Evolutionary conservation across 1,140 invertebrate species (phyloP), one percentile per base, ranked within the genome.

Genomic region (Brachionus koreanus): DNA sequence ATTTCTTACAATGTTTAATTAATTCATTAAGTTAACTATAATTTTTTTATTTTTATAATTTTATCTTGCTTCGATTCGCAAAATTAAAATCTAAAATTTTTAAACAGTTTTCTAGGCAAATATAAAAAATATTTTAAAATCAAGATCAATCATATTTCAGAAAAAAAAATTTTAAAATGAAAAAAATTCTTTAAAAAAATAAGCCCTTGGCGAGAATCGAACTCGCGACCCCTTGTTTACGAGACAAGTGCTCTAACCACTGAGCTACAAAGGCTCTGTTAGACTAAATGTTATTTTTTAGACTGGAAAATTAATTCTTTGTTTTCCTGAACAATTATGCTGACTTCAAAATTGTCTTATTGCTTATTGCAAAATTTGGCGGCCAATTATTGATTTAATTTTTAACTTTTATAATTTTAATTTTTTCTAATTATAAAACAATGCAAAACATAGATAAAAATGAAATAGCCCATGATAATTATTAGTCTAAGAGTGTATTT

Each of bases 171-270:
- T 29, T 29, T 29, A 2, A 29, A 29, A 29, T 29, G 29, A 29
- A 29, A 29, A 29, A 29, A 29, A 29, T 2, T 10, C 37, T 10
- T 4, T 2, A 52, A 82, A 82, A 82, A 82, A 39, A 43, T 33
- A 42, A 85, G 85, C 85, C 85, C 85, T 85, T 85, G 85, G 85
- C 84, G 93, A 93, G 93, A 92, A 92, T 93, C 92, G 93, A 93
- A 93, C 93, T 93, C 93, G 92, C 92, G 93, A 94, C 93, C 93
- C 92, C 92, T 93, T 92, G 93, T 93, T 94, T 94, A 93, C 93
- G 92, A 94, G 93, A 93, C 93, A 92, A 93, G 92, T 93, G 93
- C 93, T 93, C 93, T 94, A 92, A 92, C 93, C 93, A 92, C 93
- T 94, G 92, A 93, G 93, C 93, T 93, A 94, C 93, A 92, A 92